Base-by-base conservation (phyloP, 2,113 vertebrate genomes). In the Albula goreensis region DNA sequence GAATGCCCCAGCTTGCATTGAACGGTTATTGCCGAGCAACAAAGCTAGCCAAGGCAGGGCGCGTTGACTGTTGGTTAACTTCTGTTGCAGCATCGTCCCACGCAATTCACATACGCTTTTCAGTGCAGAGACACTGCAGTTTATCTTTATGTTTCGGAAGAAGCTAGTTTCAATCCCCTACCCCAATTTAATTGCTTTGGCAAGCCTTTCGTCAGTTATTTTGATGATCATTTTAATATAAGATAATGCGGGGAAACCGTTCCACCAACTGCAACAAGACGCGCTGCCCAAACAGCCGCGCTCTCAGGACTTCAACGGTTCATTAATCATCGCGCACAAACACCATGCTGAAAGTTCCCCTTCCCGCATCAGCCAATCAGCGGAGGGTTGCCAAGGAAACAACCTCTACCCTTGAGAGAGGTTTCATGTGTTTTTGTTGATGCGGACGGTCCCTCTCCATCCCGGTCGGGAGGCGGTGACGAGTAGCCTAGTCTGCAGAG, bases 391-490 rank as follows among this genome's bases (percentile, higher is more conserved):
- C 95, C 93, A 88, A 92, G 94, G 96, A 95, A 95, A 97, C 94
- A 94, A 94, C 96, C 96, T 96, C 92, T 94, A 92, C 94, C 95
- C 94, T 94, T 92, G 94, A 92, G 92, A 94, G 91, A 94, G 93
- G 90, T 92, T 66, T 22, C 88, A 89, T 92, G 89, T 92, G 91
- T 93, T 93, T 90, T 91, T 88, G 80, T 86, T 88, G 90, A 92
- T 88, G 89, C 89, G 31, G 31, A 41, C 31, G 31, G 31, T 83
- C 85, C 82, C 85, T 80, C 86, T 90, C 90, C 86, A 94, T 90
- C 48, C 2, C 83, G 89, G 94, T 95, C 91, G 50, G 0, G 87
- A 88, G 80, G 89, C 92, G 91, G 88, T 85, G 81, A 81, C 88
- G 70, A 51, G 31, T 41, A 41, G 31, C 31, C 31, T 41, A 41